phyloP scores from a whole-genome alignment of 2,797 vertebrate genomes.

The Lerista edwardsae region DNA sequence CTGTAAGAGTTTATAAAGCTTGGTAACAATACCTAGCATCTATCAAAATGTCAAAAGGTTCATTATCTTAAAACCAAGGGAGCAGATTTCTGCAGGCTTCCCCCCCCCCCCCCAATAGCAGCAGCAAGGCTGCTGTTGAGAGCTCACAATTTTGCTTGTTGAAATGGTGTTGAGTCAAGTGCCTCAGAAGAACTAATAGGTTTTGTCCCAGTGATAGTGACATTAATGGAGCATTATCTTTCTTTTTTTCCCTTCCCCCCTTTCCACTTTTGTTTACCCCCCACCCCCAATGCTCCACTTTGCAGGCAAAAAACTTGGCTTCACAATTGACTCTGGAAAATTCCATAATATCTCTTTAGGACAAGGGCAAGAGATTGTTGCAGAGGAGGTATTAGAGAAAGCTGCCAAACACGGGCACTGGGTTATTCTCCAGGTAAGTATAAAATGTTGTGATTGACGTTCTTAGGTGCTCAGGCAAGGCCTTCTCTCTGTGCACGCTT shows the following conservation, averaged over 20 bases:
- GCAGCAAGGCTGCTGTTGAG: slow-evolving; percentile 64
- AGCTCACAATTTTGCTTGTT: slow-evolving; percentile 67
- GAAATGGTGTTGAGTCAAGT: slow-evolving; percentile 67
- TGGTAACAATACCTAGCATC: slow-evolving; percentile 75
- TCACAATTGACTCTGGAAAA: slow-evolving; percentile 82
- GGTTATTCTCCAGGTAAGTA: slow-evolving; percentile 84
- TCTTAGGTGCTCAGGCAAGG: not conserved
- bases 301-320: slow-evolving; percentile 84
- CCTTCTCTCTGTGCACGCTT: not conserved
- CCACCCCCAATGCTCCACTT: slow-evolving; percentile 29
- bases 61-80: slow-evolving; percentile 78
- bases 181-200: slow-evolving; percentile 63
- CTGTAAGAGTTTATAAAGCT: slow-evolving; percentile 77
- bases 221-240: slow-evolving; percentile 64
- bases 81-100: slow-evolving; percentile 68
- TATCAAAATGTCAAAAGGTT: slow-evolving; percentile 81
- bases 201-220: slow-evolving; percentile 60
- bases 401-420: slow-evolving; percentile 80
- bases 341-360: slow-evolving; percentile 85
- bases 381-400: slow-evolving; percentile 76
- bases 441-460: not conserved
- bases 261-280: slow-evolving; percentile 39
- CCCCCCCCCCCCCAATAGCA: slow-evolving; percentile 57
- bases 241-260: slow-evolving; percentile 42
- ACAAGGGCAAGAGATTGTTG: slow-evolving; percentile 84